Base-by-base conservation (phyloP, 1,140 invertebrate species). In the Micrasema minimum region DNA sequence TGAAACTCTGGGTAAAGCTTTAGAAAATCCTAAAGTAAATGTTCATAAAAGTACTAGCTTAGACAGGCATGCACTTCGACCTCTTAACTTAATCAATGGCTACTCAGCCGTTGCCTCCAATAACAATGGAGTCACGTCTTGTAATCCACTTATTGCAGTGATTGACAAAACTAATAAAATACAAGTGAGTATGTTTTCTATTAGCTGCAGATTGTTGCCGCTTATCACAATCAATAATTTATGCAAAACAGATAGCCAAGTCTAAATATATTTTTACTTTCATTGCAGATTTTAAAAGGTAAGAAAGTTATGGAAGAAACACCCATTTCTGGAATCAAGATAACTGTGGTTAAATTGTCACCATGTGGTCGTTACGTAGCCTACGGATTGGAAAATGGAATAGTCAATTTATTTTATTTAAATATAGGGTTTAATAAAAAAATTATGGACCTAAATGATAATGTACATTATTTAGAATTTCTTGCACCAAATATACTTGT, bases 391-490 rank as follows among this genome's bases (percentile, higher is more conserved):
- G 26, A 72, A 46, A 70, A 66, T 23, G 74, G 74, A 12, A 51
- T 66, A 22, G 67, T 75, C 11, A 50, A 71, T 7, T 66, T 50
- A 26, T 72, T 62, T n/a, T 26, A 43, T 9, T 53, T 69, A 6
- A 66, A 70, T 23, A 20, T 38, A 6, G 48, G 26, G 11, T 38
- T 11, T 14, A 41, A 14, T 3, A 48, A 16, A 22, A 51, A 65
- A 11, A 75, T 72, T 23, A 69, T 71, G 65, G 59, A 72, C 38
- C 48, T 71, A n/a, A 65, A 69, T 26, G 74, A 72, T 18, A 6
- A 41, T 16, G 46, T 75, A n/a, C 5, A 51, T n/a, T 75, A 75
- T 45, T 41, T 75, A 22, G 70, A 72, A 55, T 72, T 72, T 20
- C 11, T 75, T 10, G 69, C 55, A 20, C 11, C n/a, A 14, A 26